Percentiles rank a stretch among this genome's conserved stretches.
Conservation (phyloP, 2,888 invertebrate species). For the Uloborus plumipes region DNA sequence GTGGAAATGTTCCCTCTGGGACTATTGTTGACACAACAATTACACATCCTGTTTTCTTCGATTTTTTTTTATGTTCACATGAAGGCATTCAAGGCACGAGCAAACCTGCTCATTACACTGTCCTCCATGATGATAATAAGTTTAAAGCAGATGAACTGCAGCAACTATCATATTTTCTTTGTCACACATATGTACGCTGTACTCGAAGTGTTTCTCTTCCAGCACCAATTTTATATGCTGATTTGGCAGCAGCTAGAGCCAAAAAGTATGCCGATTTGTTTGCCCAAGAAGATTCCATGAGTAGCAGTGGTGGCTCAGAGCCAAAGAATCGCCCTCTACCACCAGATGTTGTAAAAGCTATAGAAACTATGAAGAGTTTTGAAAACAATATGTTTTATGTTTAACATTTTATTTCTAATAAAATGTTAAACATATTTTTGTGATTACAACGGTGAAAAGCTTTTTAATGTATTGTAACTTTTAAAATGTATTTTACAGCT, state of each 20-base stretch:
- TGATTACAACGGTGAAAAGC: no score
- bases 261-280: constrained; percentile 52
- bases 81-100: constrained; percentile 73
- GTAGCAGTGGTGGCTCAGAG: background rate
- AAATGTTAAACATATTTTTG: no score
- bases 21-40: constrained; percentile 89
- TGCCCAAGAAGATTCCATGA: no score
- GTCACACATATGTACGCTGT: constrained; percentile 68
- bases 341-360: background rate
- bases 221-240: constrained; percentile 69
- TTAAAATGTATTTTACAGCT: no score
- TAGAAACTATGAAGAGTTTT: background rate
- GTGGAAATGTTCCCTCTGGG: constrained; percentile 84
- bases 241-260: constrained; percentile 66
- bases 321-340: background rate
- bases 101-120: constrained; percentile 66
- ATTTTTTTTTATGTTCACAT: constrained; percentile 87
- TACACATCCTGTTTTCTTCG: constrained; percentile 86
- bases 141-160: constrained; percentile 66
- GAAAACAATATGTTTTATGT: constrained; percentile 5
- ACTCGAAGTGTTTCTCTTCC: constrained; percentile 69
- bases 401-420: background rate
- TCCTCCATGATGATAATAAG: constrained; percentile 66
- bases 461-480: no score
- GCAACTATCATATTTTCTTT: constrained; percentile 66